Evolutionary conservation across 2,888 invertebrate species (phyloP).

Genomic region (Agrilus mali): DNA sequence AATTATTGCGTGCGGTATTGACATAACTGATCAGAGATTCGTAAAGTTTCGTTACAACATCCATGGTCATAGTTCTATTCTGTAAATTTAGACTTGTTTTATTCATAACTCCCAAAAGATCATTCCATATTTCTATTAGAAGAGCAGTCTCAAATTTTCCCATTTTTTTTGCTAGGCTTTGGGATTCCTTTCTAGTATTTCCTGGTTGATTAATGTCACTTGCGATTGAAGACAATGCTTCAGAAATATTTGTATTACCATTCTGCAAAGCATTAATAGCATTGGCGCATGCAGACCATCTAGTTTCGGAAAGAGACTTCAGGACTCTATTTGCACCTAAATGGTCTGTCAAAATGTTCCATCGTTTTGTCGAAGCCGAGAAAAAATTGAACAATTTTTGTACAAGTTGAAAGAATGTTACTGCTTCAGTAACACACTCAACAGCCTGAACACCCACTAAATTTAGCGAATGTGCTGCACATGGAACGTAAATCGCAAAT

Average conservation of each 20-base stretch:
- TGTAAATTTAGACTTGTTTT: no score
- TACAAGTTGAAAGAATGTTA: slow-evolving; percentile 16
- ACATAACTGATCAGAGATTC: slow-evolving; percentile 15
- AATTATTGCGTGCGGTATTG: slow-evolving; percentile 16
- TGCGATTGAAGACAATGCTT: slow-evolving; percentile 17
- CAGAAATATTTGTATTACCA: slow-evolving; percentile 15
- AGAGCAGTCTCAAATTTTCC: no score
- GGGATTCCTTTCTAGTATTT: slow-evolving; percentile 17
- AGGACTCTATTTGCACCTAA: slow-evolving; percentile 16
- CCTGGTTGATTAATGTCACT: slow-evolving; percentile 16
- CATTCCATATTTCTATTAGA: no score
- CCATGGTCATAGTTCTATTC: no score
- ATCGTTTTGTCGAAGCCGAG: slow-evolving; percentile 11
- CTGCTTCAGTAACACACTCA: slow-evolving; percentile 16
- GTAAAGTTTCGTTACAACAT: slow-evolving; percentile 17
- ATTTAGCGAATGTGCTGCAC: no score
- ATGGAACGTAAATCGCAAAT: no score
- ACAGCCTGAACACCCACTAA: slow-evolving; percentile 1
- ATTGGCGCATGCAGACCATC: slow-evolving; percentile 20
- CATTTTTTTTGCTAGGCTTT: slow-evolving; percentile 12
- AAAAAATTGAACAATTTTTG: slow-evolving; percentile 18
- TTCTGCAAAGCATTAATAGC: slow-evolving; percentile 6
- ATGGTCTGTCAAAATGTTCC: slow-evolving; percentile 8
- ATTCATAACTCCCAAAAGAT: no score
- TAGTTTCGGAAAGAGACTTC: slow-evolving; percentile 18